Conservation (phyloP, 2,888 invertebrate species). For the Anorthoa munda region DNA sequence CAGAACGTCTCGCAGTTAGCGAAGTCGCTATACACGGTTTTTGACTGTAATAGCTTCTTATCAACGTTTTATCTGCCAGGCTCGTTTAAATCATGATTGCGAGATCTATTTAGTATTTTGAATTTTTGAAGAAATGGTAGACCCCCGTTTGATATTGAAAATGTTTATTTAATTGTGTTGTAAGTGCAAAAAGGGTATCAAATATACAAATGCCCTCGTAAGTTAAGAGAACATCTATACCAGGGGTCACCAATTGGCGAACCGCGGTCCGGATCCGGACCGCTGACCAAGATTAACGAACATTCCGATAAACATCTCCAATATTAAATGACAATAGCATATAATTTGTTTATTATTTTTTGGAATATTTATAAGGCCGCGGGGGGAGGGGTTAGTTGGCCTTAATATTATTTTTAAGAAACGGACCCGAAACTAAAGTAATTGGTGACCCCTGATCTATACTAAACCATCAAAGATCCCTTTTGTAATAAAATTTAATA, state of each 20-base stretch:
- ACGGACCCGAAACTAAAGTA: too few relatives aligned
- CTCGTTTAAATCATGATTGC: neutral
- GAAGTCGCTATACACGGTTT: too few relatives aligned
- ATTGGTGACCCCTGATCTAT: neutral
- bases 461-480: slow-evolving; percentile 7
- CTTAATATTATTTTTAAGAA: too few relatives aligned
- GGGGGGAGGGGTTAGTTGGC: too few relatives aligned
- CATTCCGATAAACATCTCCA: too few relatives aligned
- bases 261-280: too few relatives aligned
- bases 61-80: neutral
- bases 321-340: too few relatives aligned
- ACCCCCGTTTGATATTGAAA: neutral
- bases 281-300: too few relatives aligned
- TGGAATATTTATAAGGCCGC: too few relatives aligned
- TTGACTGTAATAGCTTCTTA: neutral
- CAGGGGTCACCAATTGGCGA: too few relatives aligned
- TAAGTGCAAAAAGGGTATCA: slow-evolving; percentile 26
- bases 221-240: slow-evolving; percentile 6
- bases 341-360: too few relatives aligned
- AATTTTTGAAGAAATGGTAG: neutral
- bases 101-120: neutral
- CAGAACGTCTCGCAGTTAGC: too few relatives aligned
- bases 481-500: slow-evolving; percentile 22
- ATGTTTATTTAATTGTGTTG: slow-evolving; percentile 9
- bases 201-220: slow-evolving; percentile 26